Evolutionary conservation across 1,140 invertebrate species (phyloP).

Genomic region (Aphaenogaster rudis): DNA sequence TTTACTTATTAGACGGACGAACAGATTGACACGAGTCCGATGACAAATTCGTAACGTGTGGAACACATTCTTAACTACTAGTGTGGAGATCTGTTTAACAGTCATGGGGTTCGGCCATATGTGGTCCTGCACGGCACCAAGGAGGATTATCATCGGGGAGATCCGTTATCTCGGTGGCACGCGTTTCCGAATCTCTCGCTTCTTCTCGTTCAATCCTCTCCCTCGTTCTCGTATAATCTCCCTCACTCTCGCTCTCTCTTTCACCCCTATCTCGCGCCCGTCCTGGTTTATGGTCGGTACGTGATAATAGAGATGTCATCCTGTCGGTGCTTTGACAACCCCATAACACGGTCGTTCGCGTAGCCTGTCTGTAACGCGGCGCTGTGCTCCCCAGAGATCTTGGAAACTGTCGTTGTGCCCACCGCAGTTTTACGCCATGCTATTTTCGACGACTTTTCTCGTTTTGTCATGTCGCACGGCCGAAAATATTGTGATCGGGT

Average conservation of each 20-base stretch:
- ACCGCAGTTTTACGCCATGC: conserved; percentile 38
- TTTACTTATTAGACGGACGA: neutral
- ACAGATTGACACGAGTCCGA: conserved; percentile 22
- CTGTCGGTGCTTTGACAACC: conserved; percentile 85
- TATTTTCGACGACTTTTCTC: conserved; percentile 59
- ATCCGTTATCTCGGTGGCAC: conserved; percentile 86
- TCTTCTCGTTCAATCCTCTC: conserved; percentile 65
- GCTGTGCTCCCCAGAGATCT: conserved; percentile 78
- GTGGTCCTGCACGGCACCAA: conserved; percentile 76
- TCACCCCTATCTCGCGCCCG: conserved; percentile 43
- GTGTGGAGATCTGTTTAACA: conserved; percentile 73
- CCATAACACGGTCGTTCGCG: conserved; percentile 81
- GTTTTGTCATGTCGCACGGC: conserved; percentile 31
- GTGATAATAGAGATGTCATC: conserved; percentile 87
- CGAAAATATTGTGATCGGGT: neutral
- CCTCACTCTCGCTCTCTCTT: neutral
- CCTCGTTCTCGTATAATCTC: conserved; percentile 58
- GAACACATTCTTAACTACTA: conserved; percentile 43
- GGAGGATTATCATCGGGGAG: conserved; percentile 85
- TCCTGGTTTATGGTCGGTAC: conserved; percentile 68
- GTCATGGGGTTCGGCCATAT: conserved; percentile 79
- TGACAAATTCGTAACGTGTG: conserved; percentile 37
- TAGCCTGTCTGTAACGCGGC: conserved; percentile 75
- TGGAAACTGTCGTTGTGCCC: conserved; percentile 67
- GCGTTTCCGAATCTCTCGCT: conserved; percentile 76